A percentile compares a stretch with the other conserved stretches of the same genome.
These are phyloP conservation scores for Aerospiza tachiro DNA, from an alignment of 2,797 vertebrate genomes.

Conservation along the genomic window DNA sequence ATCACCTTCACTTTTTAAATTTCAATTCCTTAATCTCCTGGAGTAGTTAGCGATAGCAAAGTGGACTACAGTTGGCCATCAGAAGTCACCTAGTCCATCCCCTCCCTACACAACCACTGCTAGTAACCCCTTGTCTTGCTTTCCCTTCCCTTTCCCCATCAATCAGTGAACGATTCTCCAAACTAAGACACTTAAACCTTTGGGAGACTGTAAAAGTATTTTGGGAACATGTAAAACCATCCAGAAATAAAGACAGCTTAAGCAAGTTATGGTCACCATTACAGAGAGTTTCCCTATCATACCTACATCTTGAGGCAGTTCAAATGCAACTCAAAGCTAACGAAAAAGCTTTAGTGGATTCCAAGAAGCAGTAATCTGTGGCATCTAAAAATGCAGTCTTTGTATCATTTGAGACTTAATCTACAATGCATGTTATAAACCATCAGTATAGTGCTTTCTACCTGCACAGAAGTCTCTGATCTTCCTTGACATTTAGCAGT, in stretches of 20 bases:
- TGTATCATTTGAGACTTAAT: background rate
- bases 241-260: background rate
- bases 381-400: background rate
- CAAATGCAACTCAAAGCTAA: background rate
- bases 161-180: background rate
- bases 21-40: background rate
- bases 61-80: background rate
- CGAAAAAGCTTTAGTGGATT: background rate
- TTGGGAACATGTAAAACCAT: background rate
- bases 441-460: background rate
- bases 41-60: background rate
- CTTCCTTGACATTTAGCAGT: background rate
- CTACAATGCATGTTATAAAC: rapidly evolving
- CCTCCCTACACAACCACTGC: background rate
- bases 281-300: background rate
- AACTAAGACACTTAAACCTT: background rate
- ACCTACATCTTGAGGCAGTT: background rate
- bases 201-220: background rate
- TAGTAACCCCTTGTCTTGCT: background rate
- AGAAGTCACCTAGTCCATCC: background rate
- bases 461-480: background rate
- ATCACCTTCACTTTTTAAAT: background rate
- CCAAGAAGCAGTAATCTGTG: background rate
- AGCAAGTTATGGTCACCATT: background rate
- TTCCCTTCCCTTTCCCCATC: background rate